Percentiles rank a stretch among this genome's conserved stretches.
Evolutionary conservation across 2,113 vertebrate species (phyloP).

Genomic region (Paradoxurus hermaphroditus): DNA sequence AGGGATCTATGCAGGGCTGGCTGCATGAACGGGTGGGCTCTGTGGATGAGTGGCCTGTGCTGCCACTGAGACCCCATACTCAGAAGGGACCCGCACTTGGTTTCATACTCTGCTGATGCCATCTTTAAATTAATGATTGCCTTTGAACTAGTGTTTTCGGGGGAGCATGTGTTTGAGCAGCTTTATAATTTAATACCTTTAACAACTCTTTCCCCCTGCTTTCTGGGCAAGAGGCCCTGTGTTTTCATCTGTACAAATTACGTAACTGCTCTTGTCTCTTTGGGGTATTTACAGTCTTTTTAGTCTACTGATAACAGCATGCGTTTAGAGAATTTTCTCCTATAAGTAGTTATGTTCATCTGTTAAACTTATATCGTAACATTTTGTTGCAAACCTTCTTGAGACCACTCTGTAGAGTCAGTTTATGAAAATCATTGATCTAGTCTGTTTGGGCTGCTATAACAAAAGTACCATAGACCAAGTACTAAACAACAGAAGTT

Average conservation of each 20-base stretch:
- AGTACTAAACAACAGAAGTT: background rate
- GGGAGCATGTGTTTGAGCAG: background rate
- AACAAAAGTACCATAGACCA: background rate
- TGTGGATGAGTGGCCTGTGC: fast-evolving
- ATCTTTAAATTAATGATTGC: background rate
- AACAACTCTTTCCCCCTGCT: background rate
- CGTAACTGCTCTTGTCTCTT: background rate
- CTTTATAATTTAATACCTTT: background rate
- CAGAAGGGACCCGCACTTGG: background rate
- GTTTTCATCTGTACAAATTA: background rate
- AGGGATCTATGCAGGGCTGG: background rate
- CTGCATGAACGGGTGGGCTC: background rate
- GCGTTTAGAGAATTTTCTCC: background rate
- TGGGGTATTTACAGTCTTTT: background rate
- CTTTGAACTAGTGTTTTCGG: background rate
- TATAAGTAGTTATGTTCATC: background rate
- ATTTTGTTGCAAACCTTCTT: background rate
- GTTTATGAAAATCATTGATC: background rate
- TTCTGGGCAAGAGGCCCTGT: background rate
- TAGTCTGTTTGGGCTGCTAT: background rate
- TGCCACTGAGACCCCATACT: background rate
- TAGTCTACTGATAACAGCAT: background rate
- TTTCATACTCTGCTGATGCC: background rate
- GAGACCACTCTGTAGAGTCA: background rate
- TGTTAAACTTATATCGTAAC: background rate